These are phyloP conservation scores for Craseonycteris thonglongyai DNA, from an alignment of 2,113 vertebrate species.

Conservation along the genomic window DNA sequence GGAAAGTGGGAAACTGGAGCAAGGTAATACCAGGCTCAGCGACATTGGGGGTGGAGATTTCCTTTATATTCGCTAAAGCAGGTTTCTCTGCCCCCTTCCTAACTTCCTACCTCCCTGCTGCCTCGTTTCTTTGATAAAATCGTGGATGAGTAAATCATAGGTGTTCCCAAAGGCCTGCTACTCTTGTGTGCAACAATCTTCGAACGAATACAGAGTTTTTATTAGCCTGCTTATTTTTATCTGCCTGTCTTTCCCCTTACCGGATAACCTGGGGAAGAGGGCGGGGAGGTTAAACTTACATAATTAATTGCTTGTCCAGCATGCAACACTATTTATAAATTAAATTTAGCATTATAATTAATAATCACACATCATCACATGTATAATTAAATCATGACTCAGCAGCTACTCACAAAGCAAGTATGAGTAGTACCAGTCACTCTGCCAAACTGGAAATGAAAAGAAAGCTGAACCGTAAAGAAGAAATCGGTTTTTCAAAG, in stretches of 20 bases:
- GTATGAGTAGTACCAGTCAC: accelerated
- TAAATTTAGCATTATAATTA: neutral
- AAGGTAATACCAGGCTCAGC: slow-evolving; percentile 77
- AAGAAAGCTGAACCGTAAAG: neutral
- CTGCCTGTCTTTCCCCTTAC: neutral
- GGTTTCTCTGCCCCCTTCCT: too few species aligned
- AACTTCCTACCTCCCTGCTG: neutral
- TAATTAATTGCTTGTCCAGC: neutral
- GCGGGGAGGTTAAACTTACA: neutral
- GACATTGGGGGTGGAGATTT: accelerated
- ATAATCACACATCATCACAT: neutral
- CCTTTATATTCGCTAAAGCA: neutral
- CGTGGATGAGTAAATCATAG: neutral
- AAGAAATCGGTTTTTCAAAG: neutral
- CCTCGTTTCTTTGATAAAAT: neutral
- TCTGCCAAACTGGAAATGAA: neutral
- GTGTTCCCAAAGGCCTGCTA: neutral
- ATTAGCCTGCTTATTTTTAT: neutral
- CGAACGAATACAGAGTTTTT: neutral
- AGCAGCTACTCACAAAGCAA: neutral
- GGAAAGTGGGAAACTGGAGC: slow-evolving; percentile 92
- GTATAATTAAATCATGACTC: neutral
- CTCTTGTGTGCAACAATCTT: neutral
- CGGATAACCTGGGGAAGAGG: neutral
- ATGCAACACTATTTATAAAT: neutral